Evolutionary conservation across 2,888 invertebrate species (phyloP).

Genomic region (Xestia xanthographa): DNA sequence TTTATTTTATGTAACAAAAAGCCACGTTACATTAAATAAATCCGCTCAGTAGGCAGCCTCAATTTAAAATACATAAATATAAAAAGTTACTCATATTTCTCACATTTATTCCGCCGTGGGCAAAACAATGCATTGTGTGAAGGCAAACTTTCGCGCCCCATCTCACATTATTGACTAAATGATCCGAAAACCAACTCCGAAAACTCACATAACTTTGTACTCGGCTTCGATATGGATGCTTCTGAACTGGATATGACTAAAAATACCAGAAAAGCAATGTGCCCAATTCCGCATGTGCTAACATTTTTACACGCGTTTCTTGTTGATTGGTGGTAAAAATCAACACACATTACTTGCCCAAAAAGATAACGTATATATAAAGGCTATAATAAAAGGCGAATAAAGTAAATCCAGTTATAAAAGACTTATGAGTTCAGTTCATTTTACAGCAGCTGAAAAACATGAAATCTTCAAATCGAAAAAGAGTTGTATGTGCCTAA

Average conservation of each 20-base stretch:
- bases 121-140: constrained; percentile 55
- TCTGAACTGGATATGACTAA: constrained; percentile 59
- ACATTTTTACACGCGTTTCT: neutral
- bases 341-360: neutral
- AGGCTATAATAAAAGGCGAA: neutral
- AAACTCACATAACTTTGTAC: constrained; percentile 73
- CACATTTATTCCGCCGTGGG: constrained; percentile 15
- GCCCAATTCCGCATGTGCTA: neutral
- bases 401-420: neutral
- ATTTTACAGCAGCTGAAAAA: neutral
- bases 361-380: too few species aligned
- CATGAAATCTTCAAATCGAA: neutral
- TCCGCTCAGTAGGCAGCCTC: constrained; percentile 3
- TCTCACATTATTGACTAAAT: constrained; percentile 76
- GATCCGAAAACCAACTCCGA: constrained; percentile 73
- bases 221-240: constrained; percentile 54
- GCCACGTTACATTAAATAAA: constrained; percentile 2
- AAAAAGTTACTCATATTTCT: constrained; percentile 39
- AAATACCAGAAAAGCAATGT: neutral
- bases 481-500: too few species aligned
- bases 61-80: constrained; percentile 37
- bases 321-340: neutral
- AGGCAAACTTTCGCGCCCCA: constrained; percentile 65
- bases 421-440: neutral
- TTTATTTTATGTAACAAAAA: constrained; percentile 4